Evolutionary conservation across 2,888 invertebrate species (phyloP).

Genomic region (Apamea sordens): DNA sequence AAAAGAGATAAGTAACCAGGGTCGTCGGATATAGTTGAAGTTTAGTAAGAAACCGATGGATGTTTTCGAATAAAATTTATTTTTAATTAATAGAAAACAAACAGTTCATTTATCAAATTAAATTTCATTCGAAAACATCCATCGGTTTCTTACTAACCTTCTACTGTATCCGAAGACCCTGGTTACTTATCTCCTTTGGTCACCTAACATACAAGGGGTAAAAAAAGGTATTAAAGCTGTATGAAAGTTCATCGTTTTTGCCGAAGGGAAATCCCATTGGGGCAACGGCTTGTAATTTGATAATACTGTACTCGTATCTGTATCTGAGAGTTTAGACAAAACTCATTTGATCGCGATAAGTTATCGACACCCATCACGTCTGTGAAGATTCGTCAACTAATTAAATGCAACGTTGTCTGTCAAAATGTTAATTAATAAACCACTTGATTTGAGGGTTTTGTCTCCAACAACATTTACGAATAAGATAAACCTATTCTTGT

Average conservation of each 20-base stretch:
- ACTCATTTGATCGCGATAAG: not conserved
- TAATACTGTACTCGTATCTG: not conserved
- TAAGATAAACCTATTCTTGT: conserved; percentile 26
- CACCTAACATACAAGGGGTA: no score
- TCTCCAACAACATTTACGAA: conserved; percentile 48
- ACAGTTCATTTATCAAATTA: no score
- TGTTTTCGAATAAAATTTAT: no score
- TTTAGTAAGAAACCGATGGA: no score
- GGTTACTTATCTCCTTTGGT: no score
- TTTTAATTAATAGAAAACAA: no score
- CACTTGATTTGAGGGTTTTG: not conserved
- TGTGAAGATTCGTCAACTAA: not conserved
- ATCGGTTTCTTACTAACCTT: no score
- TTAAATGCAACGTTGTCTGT: not conserved
- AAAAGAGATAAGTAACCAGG: no score
- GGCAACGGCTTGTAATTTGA: not conserved
- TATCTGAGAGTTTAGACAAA: not conserved
- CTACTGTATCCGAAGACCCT: no score
- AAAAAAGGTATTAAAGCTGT: not conserved
- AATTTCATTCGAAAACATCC: no score
- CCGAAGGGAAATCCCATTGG: not conserved
- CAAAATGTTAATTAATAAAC: not conserved
- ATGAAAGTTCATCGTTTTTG: not conserved
- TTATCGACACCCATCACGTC: not conserved
- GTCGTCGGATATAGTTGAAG: no score